Base-by-base conservation (phyloP, 2,113 vertebrate species). In the Gambusia holbrooki region DNA sequence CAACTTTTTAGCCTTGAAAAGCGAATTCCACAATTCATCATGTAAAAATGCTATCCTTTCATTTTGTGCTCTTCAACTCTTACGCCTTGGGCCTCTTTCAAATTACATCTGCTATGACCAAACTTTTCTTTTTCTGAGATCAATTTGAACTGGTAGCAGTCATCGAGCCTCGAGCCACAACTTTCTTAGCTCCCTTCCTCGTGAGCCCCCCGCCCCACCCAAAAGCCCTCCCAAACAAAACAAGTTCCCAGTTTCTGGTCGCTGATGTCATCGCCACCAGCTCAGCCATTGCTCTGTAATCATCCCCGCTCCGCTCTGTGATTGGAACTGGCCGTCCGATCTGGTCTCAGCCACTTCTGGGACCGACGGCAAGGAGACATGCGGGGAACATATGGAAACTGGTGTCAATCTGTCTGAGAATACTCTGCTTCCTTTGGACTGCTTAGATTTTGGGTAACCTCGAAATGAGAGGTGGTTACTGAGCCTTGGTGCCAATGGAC, bases 181-280 rank as follows among this genome's bases (percentile, higher is more conserved):
- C 73, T 79, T 80, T 68, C 83, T 88, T 88, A 80, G 62, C 82
- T 87, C 82, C 82, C 71, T 28, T 68, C 81, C 79, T 79, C 14
- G 14, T 19, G 35, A 85, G 71, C 11, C 25, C 2, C n/a, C 10
- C 40, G 14, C 29, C 66, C 40, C 12, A 27, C 54, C 37, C 10
- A 11, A 2, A 37, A 0, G 10, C 80, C 76, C 69, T 54, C 37
- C 79, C 75, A 82, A 88, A 89, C 90, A 78, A 76, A 66, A 42
- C 60, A 40, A 82, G 81, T 86, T 76, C 73, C 76, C 80, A 88
- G 54, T 87, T 84, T 85, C 74, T 89, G 81, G 80, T 73, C 35
- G 76, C 77, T 92, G 91, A 93, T 92, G 90, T 93, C 92, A 93
- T 89, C 82, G 69, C 81, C 73, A 72, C 79, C 83, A 74, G 80